phyloP scores from a whole-genome alignment of 2,113 vertebrate genomes.

The Leptodactylus fuscus region DNA sequence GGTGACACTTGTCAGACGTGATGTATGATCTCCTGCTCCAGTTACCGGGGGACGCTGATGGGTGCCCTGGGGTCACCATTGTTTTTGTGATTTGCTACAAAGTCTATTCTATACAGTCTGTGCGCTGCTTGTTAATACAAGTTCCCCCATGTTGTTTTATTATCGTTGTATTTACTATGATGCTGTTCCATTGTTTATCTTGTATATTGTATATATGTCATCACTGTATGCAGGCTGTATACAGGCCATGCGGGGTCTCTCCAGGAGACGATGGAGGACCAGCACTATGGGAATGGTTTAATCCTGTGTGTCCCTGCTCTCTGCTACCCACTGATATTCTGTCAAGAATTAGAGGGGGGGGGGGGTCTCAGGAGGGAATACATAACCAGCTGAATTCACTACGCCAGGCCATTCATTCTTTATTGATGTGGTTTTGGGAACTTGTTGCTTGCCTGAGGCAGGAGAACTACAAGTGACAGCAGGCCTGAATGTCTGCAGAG shows the following conservation, averaged over 20 bases:
- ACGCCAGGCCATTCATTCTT: neutral
- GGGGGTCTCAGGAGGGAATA: too few species aligned
- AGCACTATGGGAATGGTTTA: neutral
- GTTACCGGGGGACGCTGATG: neutral
- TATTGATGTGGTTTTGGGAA: neutral
- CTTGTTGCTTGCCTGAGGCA: neutral
- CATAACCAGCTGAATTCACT: too few species aligned
- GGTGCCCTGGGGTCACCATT: neutral
- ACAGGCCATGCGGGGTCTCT: neutral
- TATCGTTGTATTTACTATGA: neutral
- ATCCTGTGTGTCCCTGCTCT: neutral
- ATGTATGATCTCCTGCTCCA: neutral
- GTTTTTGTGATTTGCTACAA: neutral
- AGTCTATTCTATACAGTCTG: neutral
- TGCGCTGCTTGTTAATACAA: neutral
- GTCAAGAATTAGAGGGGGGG: neutral
- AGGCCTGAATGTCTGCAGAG: neutral
- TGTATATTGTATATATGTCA: neutral
- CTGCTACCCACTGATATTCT: neutral
- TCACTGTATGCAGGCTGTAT: neutral
- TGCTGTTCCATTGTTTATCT: neutral
- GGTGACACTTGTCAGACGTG: conserved; percentile 13
- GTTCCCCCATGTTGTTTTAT: neutral
- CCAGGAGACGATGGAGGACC: neutral
- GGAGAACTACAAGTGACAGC: conserved; percentile 2